Evolutionary conservation across 2,113 vertebrate species (phyloP), one percentile per base, ranked within the genome.

Genomic region (Phalacrocorax carbo): DNA sequence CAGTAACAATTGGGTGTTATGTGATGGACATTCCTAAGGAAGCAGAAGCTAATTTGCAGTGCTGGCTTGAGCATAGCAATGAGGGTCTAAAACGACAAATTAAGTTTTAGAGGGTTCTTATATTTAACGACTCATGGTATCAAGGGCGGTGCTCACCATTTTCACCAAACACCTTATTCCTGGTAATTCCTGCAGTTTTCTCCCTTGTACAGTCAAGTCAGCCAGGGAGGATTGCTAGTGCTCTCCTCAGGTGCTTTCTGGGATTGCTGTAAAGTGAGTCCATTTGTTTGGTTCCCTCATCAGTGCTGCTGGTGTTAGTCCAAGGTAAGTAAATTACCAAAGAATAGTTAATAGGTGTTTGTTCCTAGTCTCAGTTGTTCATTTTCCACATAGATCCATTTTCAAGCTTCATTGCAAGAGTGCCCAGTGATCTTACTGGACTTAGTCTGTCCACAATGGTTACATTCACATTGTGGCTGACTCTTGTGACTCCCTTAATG

Each of bases 341-440:
- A 97, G 93, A 96, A 64, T 54, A 95, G 23, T 86, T 40, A 82
- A 7, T 38, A 88, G 49, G 29, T 90, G 58, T 83, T 77, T 93
- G 54, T 92, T 92, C 26, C 38, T 83, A 42, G 64, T 81, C 46
- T 90, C 20, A 65, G 30, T 88, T 90, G 23, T 79, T 90, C 7
- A 10, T 90, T 88, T 76, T 66, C 16, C 36, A 58, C n/a, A n/a
- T 36, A 68, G 15, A 54, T 78, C 22, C 29, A 51, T 86, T 90
- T 80, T 92, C 76, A 80, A 86, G 40, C 48, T 71, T 51, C 11
- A 19, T 57, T 72, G n/a, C 32, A 71, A 77, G 73, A 82, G 30
- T 16, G 14, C 36, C 38, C 82, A 65, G 49, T 80, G 44, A 57
- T 79, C 14, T 69, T 71, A 23, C 72, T 73, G 25, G 26, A 62